phyloP scores from a whole-genome alignment of 2,888 invertebrate genomes.

The Scelioninae gen. 1 region DNA sequence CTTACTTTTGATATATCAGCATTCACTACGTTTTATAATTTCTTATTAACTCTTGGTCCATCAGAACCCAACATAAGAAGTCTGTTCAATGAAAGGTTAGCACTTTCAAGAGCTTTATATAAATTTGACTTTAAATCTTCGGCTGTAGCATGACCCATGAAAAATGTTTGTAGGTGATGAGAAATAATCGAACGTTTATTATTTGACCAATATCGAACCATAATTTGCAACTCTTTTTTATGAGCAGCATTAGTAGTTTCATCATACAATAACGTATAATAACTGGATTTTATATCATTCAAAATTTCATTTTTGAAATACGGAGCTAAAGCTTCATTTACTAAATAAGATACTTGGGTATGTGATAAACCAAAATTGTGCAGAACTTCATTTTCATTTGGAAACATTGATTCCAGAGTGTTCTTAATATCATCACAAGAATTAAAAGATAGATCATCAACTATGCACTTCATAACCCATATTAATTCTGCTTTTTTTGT shows the following conservation, averaged over 20 bases:
- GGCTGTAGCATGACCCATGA: constrained; percentile 36
- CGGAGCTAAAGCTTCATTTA: constrained; percentile 26
- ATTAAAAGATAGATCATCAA: constrained; percentile 4
- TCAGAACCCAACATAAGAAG: constrained; percentile 43
- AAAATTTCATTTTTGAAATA: constrained; percentile 18
- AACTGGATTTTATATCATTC: constrained; percentile 3
- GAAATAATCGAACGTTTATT: neutral
- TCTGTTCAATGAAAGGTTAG: constrained; percentile 32
- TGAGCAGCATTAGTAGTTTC: constrained; percentile 20
- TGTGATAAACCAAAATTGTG: constrained; percentile 14
- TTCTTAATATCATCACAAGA: constrained; percentile 16
- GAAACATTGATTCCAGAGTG: neutral
- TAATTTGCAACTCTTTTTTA: constrained; percentile 28
- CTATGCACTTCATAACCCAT: constrained; percentile 31
- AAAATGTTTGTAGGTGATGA: constrained; percentile 39
- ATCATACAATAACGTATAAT: constrained; percentile 17
- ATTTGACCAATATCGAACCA: constrained; percentile 40
- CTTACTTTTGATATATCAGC: constrained; percentile 3
- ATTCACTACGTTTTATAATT: constrained; percentile 28
- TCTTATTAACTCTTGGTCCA: constrained; percentile 50
- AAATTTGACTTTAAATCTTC: constrained; percentile 13
- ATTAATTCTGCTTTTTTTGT: constrained; percentile 32
- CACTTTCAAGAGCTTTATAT: constrained; percentile 2
- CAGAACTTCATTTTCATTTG: neutral
- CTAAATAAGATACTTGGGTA: constrained; percentile 7